Evolutionary conservation across 2,888 invertebrate genomes (phyloP), one percentile per base, ranked within the genome.

Genomic region (Trissolcus japonicus): DNA sequence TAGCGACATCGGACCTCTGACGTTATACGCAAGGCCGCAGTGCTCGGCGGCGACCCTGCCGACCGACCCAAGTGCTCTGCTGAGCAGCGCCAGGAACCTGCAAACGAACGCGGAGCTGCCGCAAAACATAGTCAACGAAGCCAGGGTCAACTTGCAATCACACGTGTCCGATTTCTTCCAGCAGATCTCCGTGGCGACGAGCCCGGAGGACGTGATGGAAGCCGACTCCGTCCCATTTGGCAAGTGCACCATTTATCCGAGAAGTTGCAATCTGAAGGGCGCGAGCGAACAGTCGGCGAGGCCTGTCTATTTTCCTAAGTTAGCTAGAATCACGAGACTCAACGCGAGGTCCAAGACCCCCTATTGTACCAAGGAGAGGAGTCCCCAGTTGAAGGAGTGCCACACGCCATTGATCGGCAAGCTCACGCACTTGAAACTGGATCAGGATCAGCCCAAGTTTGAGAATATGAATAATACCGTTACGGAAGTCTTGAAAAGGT

Each of bases 131-230:
- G 83, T 86, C 41, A 87, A 88, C 81, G 88, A 88, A 69, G 84
- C 87, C 19, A 83, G 88, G 35, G 74, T 78, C 46, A 86, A 87
- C 78, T 83, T 88, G 13, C 88, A 87, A 57, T 87, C 89, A 14
- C 89, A 89, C 82, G 88, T 89, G 0, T 86, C 89, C 13, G 89
- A 89, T 66, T 89, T 89, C 56, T 88, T 89, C 25, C 87, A 89
- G 13, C 88, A 89, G 71, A 89, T 89, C 6, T 86, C 88, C 35
- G 83, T 89, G 78, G 89, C 89, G 13, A 88, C 87, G 14, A 89
- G 89, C 67, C 88, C 89, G 35, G 89, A 89, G 50, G 88, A 89
- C 77, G 86, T 89, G 35, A 88, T 89, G 88, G 88, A 89, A 72
- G 85, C 85, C 3, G 88, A 84, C 2, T 83, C 86, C 6, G 85